Evolutionary conservation across 2,888 invertebrate species (phyloP), one percentile per base, ranked within the genome.

Genomic region (Patella pellucida): DNA sequence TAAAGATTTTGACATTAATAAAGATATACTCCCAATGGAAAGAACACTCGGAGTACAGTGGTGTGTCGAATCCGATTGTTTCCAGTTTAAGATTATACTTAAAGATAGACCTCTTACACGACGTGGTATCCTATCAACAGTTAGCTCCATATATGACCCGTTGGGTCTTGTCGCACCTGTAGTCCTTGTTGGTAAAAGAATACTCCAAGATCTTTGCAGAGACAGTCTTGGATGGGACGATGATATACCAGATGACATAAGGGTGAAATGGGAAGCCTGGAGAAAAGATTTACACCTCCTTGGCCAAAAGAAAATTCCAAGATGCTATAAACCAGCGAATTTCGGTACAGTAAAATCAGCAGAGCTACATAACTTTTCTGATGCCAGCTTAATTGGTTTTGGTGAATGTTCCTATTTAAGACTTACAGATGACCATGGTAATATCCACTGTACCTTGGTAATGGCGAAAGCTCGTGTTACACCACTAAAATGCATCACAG

Each of bases 401-500:
- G 73, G 74, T 23, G 62, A 69, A 56, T 62, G 27, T 12, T 50
- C 62, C 9, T 74, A 74, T 31, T 12, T 71, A n/a, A 2, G 74
- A 14, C 69, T 74, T 5, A 27, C 23, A 14, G 51, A 74, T 74
- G 51, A 62, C 23, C 23, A 54, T 2, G 62, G 52, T 3, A 71
- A 74, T 11, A 23, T 75, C 4, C 70, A 71, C 23, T 27, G 51
- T 15, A 41, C 71, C 5, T 75, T 75, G 11, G 75, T 76, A 16
- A 72, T 75, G 69, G 75, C 72, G 11, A 80, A 80, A 52, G 52
- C 75, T 16, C 71, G 78, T 62, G 72, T 78, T 15, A 67, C 77
- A 9, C 79, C 76, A 1, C 68, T 81, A 16, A 81, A 79, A 56
- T 41, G 51, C 27, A 56, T 80, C 19, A 77, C 81, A 23, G 74